A percentile compares a stretch with the other conserved stretches of the same genome.
phyloP scores from a whole-genome alignment of 2,113 vertebrate genomes.

The Ibidorhyncha struthersii region DNA sequence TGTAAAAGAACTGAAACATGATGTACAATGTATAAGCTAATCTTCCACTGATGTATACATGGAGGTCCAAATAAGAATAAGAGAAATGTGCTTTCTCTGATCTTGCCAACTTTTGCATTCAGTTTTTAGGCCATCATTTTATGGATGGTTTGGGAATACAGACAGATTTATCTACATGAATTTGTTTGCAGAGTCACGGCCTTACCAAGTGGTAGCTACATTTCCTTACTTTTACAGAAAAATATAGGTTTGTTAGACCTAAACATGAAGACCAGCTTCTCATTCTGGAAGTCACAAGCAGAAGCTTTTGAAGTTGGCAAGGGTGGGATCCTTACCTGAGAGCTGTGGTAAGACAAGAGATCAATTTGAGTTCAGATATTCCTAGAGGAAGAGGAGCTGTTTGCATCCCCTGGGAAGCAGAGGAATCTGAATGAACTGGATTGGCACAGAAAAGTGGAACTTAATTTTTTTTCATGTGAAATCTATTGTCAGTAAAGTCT shows the following conservation, averaged over 20 bases:
- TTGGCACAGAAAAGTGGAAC: background rate
- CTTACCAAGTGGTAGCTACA: background rate
- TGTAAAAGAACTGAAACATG: background rate
- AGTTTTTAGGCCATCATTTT: background rate
- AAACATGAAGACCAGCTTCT: background rate
- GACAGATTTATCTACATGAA: background rate
- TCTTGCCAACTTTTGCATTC: background rate
- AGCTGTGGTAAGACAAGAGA: background rate
- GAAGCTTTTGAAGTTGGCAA: background rate
- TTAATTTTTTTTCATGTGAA: background rate
- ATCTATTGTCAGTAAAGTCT: background rate
- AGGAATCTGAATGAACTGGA: background rate
- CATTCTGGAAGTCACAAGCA: background rate
- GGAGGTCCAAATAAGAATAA: background rate
- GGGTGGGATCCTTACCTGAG: background rate
- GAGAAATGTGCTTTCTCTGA: slow-evolving; percentile 10
- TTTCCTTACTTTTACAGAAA: background rate
- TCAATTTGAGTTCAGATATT: background rate
- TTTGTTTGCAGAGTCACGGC: background rate
- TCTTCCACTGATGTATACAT: background rate
- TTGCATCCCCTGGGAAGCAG: background rate
- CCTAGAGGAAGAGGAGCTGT: background rate
- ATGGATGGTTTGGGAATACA: background rate
- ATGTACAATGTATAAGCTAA: background rate
- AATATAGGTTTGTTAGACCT: background rate